phyloP scores from a whole-genome alignment of 2,113 vertebrate genomes.

The Pardalotus punctatus region DNA sequence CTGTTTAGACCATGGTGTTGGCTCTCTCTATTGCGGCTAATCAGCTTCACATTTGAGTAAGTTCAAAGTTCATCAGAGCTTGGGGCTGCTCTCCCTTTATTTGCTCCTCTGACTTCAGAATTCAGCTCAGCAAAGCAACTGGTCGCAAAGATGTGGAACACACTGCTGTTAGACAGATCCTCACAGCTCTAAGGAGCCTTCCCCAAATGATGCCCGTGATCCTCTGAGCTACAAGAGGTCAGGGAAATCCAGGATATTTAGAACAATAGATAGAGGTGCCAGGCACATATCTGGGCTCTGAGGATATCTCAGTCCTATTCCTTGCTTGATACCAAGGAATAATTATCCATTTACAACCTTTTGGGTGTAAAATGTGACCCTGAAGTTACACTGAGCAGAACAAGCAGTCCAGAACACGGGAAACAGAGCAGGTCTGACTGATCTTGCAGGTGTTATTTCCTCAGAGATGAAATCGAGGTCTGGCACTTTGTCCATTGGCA shows the following conservation, averaged over 20 bases:
- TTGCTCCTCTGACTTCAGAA: conserved; percentile 30
- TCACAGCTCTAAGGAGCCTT: background rate
- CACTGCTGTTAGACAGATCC: background rate
- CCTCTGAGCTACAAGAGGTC: background rate
- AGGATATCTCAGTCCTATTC: background rate
- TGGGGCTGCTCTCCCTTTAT: conserved; percentile 27
- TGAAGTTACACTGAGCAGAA: background rate
- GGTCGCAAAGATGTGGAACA: background rate
- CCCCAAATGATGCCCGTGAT: background rate
- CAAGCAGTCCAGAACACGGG: background rate
- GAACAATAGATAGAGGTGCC: background rate
- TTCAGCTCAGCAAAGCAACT: background rate
- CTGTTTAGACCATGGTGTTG: background rate
- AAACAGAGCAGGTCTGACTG: background rate
- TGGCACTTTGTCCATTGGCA: background rate
- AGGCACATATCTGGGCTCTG: background rate
- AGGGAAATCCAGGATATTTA: background rate
- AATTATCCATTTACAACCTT: background rate
- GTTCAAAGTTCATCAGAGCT: conserved; percentile 39
- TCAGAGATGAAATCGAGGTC: background rate
- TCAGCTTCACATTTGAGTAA: conserved; percentile 11
- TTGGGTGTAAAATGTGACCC: background rate
- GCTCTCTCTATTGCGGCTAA: background rate
- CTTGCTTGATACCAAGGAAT: background rate
- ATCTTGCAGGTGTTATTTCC: background rate